Percentiles rank a stretch among this genome's conserved stretches.
Evolutionary conservation across 2,113 vertebrate genomes (phyloP).

Genomic region (Sclerurus mexicanus): DNA sequence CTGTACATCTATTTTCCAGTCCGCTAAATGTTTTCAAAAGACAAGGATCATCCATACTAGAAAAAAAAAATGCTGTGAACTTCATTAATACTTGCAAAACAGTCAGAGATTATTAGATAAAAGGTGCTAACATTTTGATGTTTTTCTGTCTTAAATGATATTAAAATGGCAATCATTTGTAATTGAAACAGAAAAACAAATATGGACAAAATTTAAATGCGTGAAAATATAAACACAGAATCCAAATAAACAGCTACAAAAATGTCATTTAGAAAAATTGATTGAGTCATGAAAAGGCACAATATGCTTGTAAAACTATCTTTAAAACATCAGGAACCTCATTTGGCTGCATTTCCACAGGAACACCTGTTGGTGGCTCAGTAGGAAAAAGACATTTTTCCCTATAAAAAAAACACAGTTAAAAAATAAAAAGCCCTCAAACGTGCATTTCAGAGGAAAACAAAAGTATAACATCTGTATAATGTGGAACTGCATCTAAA

Average conservation of each 20-base stretch:
- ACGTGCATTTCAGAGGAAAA: background rate
- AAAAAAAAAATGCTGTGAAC: background rate
- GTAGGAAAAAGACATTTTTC: background rate
- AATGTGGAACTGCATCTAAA: conserved; percentile 6
- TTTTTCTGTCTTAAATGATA: background rate
- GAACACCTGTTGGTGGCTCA: background rate
- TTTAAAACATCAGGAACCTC: background rate
- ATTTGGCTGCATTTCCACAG: background rate
- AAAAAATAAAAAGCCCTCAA: background rate
- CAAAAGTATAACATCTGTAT: background rate
- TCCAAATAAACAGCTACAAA: background rate
- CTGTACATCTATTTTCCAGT: background rate
- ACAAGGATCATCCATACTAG: background rate
- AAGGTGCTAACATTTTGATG: background rate
- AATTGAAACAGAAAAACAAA: background rate
- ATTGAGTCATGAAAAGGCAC: background rate
- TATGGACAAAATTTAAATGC: background rate
- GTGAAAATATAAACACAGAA: background rate
- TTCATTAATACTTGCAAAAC: background rate
- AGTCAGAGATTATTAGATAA: background rate
- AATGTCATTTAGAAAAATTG: background rate
- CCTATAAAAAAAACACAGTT: background rate
- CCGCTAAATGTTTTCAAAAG: background rate
- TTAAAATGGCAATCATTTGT: background rate
- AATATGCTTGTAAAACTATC: background rate